phyloP scores from a whole-genome alignment of 2,113 vertebrate genomes.

The Dromas ardeola region DNA sequence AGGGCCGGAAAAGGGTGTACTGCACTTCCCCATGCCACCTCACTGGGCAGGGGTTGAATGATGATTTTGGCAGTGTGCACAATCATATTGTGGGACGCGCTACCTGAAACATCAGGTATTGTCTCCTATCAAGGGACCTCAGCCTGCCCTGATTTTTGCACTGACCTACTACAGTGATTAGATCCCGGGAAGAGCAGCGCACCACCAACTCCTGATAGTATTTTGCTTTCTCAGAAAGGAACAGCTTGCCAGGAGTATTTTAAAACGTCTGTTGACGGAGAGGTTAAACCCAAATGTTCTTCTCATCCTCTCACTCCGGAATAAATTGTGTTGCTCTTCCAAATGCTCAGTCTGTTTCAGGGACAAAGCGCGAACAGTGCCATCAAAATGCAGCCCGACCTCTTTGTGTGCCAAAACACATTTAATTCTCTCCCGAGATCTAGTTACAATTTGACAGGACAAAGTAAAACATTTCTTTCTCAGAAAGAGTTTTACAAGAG shows the following conservation, averaged over 20 bases:
- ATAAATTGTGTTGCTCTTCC: not conserved
- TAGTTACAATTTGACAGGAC: not conserved
- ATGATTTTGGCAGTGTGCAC: not conserved
- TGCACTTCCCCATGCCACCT: not conserved
- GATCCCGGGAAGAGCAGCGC: not conserved
- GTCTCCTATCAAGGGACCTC: not conserved
- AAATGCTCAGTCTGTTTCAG: not conserved
- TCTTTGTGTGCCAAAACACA: not conserved
- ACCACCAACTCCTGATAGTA: not conserved
- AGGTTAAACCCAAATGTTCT: not conserved
- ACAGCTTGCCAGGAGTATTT: not conserved
- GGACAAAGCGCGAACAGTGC: not conserved
- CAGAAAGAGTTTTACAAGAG: not conserved
- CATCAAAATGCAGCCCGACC: not conserved
- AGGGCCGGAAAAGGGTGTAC: not conserved
- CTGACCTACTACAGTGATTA: not conserved
- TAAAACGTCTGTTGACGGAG: not conserved
- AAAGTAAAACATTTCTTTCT: not conserved
- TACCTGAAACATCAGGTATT: not conserved
- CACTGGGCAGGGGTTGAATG: not conserved
- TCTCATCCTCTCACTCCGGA: not conserved
- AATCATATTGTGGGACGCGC: rapidly evolving
- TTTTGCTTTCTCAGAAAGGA: not conserved
- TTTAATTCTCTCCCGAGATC: not conserved
- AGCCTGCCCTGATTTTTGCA: not conserved